A percentile compares a stretch with the other conserved stretches of the same genome.
These are phyloP conservation scores for Atherinomorus stipes DNA, from an alignment of 2,113 vertebrate genomes.

Conservation along the genomic window DNA sequence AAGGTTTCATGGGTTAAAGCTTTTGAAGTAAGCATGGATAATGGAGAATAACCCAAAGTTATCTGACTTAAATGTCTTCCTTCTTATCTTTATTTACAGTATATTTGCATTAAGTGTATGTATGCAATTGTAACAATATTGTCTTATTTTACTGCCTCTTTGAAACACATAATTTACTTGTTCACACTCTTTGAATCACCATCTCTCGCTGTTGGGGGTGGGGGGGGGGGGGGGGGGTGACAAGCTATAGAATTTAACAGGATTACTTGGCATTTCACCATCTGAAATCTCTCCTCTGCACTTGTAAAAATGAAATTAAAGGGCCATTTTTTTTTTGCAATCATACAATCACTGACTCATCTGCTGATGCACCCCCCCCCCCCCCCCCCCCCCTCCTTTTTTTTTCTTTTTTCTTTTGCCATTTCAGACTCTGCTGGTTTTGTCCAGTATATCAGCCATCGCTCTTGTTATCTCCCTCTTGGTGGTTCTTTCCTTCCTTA, in stretches of 20 bases:
- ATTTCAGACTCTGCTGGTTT: slow-evolving; percentile 87
- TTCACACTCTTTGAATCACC: slow-evolving; percentile 43
- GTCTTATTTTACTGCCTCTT: neutral
- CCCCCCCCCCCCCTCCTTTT: no score
- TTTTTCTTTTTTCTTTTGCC: slow-evolving; percentile 2
- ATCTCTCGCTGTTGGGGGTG: slow-evolving; percentile 51
- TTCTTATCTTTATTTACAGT: neutral
- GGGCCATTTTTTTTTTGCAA: slow-evolving; percentile 25
- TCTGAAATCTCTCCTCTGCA: slow-evolving; percentile 23
- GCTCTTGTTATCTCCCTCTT: slow-evolving; percentile 89
- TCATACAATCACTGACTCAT: slow-evolving; percentile 38
- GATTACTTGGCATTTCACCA: slow-evolving; percentile 50
- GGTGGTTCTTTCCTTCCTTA: slow-evolving; percentile 90
- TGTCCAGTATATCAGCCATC: slow-evolving; percentile 89
- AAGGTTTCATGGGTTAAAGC: slow-evolving; percentile 23
- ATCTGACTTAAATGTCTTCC: neutral
- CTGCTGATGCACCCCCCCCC: neutral
- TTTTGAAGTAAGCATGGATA: slow-evolving; percentile 6
- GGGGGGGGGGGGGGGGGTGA: slow-evolving; percentile 39
- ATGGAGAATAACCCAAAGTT: neutral
- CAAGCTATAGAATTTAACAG: slow-evolving; percentile 39
- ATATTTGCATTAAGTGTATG: neutral
- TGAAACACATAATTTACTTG: slow-evolving; percentile 14
- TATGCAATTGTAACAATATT: neutral
- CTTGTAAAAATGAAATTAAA: slow-evolving; percentile 53